phyloP scores from a whole-genome alignment of 1,140 invertebrate species.

The Caenorhabditis briggsae region DNA sequence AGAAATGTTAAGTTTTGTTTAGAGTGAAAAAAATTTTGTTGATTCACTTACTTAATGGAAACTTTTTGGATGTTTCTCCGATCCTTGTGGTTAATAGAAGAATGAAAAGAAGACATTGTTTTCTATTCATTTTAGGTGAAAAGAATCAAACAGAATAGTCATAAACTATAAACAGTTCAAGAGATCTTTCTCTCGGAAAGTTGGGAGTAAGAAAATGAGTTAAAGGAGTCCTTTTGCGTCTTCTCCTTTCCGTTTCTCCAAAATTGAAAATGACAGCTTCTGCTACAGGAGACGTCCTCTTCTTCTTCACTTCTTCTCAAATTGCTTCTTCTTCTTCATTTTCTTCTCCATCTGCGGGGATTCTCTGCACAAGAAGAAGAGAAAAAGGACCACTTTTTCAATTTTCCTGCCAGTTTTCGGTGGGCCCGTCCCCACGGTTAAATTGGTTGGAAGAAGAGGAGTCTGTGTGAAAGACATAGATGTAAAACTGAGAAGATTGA shows the following conservation, averaged over 20 bases:
- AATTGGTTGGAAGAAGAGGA: constrained; percentile 45
- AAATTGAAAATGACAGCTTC: constrained; percentile 57
- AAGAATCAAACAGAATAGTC: neutral
- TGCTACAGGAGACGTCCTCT: neutral
- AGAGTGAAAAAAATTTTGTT: no score
- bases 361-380: neutral
- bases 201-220: constrained; percentile 27
- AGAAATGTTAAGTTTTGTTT: no score
- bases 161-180: neutral
- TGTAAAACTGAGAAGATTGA: constrained; percentile 33
- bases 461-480: neutral
- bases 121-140: neutral
- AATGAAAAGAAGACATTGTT: neutral
- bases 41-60: constrained; percentile 51
- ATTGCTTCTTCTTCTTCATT: constrained; percentile 14
- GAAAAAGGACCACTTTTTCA: constrained; percentile 33
- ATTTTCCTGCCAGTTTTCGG: constrained; percentile 28
- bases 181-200: neutral
- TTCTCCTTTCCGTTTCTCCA: constrained; percentile 1
- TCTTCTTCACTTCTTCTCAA: constrained; percentile 39
- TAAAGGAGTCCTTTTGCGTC: constrained; percentile 5
- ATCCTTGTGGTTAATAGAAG: constrained; percentile 5
- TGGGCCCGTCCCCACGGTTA: constrained; percentile 14
- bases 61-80: constrained; percentile 46
- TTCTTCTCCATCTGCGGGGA: neutral